Evolutionary conservation across 2,113 vertebrate genomes (phyloP).

Genomic region (Oncorhynchus masou): DNA sequence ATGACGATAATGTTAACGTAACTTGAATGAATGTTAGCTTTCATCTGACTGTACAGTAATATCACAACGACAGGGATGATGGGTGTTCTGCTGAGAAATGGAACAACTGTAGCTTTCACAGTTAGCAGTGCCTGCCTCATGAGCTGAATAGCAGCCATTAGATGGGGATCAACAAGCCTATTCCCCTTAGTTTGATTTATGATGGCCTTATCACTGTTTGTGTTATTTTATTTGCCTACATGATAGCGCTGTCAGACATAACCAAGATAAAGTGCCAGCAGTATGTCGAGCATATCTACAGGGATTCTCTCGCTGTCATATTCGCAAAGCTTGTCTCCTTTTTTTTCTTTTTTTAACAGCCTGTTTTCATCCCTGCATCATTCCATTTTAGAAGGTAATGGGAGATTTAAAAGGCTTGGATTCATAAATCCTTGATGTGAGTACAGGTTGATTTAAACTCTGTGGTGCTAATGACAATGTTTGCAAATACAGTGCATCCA

Average conservation of each 20-base stretch:
- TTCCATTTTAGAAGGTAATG: slow-evolving; percentile 25
- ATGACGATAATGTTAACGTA: not conserved
- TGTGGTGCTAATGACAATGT: not conserved
- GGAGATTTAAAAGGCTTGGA: slow-evolving; percentile 30
- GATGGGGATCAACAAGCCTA: slow-evolving; percentile 40
- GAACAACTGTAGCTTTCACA: slow-evolving; percentile 11
- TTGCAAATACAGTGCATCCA: not conserved
- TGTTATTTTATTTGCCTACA: slow-evolving; percentile 60
- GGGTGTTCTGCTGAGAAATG: not conserved
- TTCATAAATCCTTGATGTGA: slow-evolving; percentile 27
- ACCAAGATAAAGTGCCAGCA: slow-evolving; percentile 55
- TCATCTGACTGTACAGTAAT: slow-evolving; percentile 1
- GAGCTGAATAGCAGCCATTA: slow-evolving; percentile 29
- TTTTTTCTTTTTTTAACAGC: not conserved
- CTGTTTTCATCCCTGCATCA: slow-evolving; percentile 3
- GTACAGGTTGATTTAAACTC: not conserved
- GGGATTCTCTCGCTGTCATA: slow-evolving; percentile 44
- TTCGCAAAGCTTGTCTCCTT: slow-evolving; percentile 31
- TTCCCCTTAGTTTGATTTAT: slow-evolving; percentile 52
- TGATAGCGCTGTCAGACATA: slow-evolving; percentile 60
- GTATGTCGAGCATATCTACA: slow-evolving; percentile 26
- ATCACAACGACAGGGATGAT: not conserved
- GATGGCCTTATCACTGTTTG: slow-evolving; percentile 47
- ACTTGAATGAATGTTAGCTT: slow-evolving; percentile 10
- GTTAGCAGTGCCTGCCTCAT: slow-evolving; percentile 17